Evolutionary conservation across 2,113 vertebrate species (phyloP).

Genomic region (Quiscalus mexicanus): DNA sequence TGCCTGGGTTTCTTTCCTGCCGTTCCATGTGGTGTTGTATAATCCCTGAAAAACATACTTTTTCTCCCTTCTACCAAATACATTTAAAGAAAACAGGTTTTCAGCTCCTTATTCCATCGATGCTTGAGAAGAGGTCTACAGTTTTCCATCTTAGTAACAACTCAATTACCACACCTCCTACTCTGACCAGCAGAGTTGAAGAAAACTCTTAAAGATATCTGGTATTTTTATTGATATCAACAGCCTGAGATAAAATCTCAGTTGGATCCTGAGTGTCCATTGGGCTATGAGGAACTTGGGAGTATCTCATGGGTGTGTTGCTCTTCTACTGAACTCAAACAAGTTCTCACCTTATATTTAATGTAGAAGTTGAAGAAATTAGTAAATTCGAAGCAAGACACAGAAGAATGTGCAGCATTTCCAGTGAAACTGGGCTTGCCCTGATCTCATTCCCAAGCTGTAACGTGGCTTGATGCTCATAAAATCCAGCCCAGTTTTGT

Average conservation of each 20-base stretch:
- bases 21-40: not conserved
- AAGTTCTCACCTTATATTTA: not conserved
- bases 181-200: not conserved
- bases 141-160: not conserved
- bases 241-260: not conserved
- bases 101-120: not conserved
- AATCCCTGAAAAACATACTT: not conserved
- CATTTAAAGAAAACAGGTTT: not conserved
- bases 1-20: not conserved
- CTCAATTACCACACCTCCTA: not conserved
- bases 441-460: not conserved
- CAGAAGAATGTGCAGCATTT: not conserved
- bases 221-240: not conserved
- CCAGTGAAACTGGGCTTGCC: not conserved
- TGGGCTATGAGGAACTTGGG: not conserved
- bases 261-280: fast-evolving
- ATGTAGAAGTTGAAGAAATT: not conserved
- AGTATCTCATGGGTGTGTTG: not conserved
- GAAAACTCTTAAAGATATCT: not conserved
- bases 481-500: slow-evolving; percentile 5
- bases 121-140: not conserved
- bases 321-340: not conserved
- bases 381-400: not conserved
- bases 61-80: not conserved
- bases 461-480: not conserved